Evolutionary conservation across 2,888 invertebrate species (phyloP), one percentile per base, ranked within the genome.

Genomic region (Mythimna albipuncta): DNA sequence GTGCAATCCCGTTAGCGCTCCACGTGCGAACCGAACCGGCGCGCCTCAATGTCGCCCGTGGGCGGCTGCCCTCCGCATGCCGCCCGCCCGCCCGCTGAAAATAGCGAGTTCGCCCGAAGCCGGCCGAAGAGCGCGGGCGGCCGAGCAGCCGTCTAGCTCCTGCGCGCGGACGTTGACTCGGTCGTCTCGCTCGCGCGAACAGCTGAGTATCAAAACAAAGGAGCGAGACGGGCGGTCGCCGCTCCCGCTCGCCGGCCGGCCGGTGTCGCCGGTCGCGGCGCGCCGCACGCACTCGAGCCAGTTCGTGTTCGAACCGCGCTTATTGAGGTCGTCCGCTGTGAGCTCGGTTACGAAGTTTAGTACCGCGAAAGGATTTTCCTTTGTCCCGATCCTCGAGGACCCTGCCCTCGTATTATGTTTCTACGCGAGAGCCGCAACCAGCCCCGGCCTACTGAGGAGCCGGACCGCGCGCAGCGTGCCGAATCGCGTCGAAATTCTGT

Each of bases 141-240:
- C 86, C 93, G 93, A 87, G 72, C 83, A 63, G 32, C 79, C 84
- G 52, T 87, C 90, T 78, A 91, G 82, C 92, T 92, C 91, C 90
- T 92, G 47, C 88, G 59, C 91, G 90, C 90, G 89, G 89, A 88
- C 87, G 81, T 82, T 74, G 76, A 74, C 72, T 83, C 69, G 81
- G 81, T 63, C 84, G 77, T 92, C 93, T 91, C 93, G 83, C 90
- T 93, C 92, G 75, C 89, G 81, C 92, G 89, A 96, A 95, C 96
- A 96, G 96, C 96, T 96, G 96, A 96, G 96, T 95, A 96, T 95
- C 96, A 96, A 96, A 96, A 96, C 96, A 96, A 96, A 96, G 92
- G 93, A 95, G 94, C 89, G 96, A 95, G 95, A 96, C 96, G 93
- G 94, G 91, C 91, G 91, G 94, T 95, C 93, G 93, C 92, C 94